Conservation (phyloP, 1,140 invertebrate species). For the Zaprionus camerounensis region DNA sequence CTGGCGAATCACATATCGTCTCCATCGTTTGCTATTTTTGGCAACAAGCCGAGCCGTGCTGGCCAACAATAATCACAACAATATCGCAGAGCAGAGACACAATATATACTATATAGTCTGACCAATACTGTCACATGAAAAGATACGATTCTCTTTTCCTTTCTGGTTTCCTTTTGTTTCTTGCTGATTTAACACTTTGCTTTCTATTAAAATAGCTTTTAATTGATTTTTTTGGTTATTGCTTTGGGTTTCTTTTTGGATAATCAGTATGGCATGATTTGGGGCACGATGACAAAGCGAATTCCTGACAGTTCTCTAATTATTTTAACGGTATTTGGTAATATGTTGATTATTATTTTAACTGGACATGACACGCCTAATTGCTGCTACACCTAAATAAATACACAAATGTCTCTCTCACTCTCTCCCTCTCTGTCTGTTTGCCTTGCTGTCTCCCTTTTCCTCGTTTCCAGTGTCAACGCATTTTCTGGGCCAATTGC, state of each 20-base stretch:
- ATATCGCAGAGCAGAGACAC: constrained; percentile 13
- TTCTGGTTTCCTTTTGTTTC: constrained; percentile 16
- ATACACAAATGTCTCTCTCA: constrained; percentile 4
- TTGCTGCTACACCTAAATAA: constrained; percentile 35
- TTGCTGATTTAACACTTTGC: constrained; percentile 54
- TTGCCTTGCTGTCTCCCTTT: neutral
- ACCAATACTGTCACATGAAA: constrained; percentile 30
- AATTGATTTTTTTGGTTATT: constrained; percentile 46
- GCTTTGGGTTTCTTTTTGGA: neutral
- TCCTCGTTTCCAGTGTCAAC: constrained; percentile 15
- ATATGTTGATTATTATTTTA: constrained; percentile 25
- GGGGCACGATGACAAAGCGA: constrained; percentile 4
- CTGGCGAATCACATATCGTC: constrained; percentile 53
- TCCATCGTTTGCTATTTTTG: constrained; percentile 63
- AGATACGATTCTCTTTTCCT: constrained; percentile 23
- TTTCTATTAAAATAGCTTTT: constrained; percentile 47
- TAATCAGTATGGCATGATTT: too few species aligned
- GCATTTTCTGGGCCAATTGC: constrained; percentile 70
- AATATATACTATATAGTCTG: neutral
- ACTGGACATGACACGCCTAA: constrained; percentile 60
- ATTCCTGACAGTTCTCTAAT: neutral
- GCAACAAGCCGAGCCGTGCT: constrained; percentile 36
- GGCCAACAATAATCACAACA: constrained; percentile 33
- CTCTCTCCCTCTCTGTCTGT: neutral
- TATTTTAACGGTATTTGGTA: neutral